phyloP scores from a whole-genome alignment of 2,113 vertebrate genomes.

The Machaerirhynchus nigripectus region DNA sequence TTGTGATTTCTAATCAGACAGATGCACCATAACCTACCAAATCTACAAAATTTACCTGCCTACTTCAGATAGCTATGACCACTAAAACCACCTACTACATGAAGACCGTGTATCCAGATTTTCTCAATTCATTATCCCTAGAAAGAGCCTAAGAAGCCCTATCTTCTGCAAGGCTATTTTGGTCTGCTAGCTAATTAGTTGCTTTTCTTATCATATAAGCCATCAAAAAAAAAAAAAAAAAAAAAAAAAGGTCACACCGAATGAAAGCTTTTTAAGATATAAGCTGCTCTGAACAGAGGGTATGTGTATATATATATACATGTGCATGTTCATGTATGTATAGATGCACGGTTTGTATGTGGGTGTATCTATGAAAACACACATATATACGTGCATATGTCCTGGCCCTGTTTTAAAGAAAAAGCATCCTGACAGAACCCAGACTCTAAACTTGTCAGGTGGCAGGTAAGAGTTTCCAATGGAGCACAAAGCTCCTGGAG shows the following conservation, averaged over 20 bases:
- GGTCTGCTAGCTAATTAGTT: background rate
- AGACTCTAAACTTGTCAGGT: background rate
- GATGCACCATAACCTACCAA: background rate
- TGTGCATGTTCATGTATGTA: too few species aligned
- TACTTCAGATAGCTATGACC: background rate
- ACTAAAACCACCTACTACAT: background rate
- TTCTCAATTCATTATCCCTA: background rate
- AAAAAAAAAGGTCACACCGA: background rate
- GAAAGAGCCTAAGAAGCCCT: background rate
- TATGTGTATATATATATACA: too few species aligned
- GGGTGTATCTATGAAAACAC: background rate
- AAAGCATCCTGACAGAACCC: background rate
- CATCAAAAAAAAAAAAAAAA: background rate
- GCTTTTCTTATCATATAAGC: background rate
- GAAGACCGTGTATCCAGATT: background rate
- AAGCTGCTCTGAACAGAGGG: background rate
- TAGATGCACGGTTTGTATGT: background rate
- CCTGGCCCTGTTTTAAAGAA: background rate
- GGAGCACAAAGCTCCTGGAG: background rate
- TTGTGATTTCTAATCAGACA: background rate
- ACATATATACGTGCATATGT: accelerated
- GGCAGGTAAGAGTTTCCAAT: background rate
- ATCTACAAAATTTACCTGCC: background rate
- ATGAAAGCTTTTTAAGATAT: background rate
- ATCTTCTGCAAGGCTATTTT: background rate